Evolutionary conservation across 2,797 vertebrate genomes (phyloP).

Genomic region (Nyctalus aviator): DNA sequence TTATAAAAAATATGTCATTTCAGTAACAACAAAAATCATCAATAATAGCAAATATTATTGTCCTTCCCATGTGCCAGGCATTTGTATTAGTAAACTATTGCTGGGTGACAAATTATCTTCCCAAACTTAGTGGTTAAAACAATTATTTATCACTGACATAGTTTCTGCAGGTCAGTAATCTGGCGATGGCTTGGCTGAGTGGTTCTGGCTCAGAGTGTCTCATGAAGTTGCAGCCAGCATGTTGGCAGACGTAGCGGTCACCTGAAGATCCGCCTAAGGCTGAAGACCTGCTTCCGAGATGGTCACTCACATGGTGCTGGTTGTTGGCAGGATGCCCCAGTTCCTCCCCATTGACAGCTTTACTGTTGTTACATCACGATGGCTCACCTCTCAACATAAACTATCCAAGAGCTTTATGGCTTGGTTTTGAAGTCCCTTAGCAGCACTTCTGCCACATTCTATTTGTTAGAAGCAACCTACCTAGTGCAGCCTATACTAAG

Average conservation of each 20-base stretch:
- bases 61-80: neutral
- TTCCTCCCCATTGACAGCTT: neutral
- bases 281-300: neutral
- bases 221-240: neutral
- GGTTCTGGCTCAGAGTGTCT: neutral
- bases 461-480: neutral
- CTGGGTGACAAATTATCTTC: neutral
- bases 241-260: neutral
- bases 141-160: neutral
- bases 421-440: neutral
- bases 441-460: neutral
- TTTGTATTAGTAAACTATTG: neutral
- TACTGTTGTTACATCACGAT: neutral
- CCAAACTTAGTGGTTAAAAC: neutral
- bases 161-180: neutral
- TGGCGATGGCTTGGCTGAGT: neutral
- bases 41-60: neutral
- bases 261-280: neutral
- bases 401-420: neutral
- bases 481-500: neutral
- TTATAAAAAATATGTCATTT: neutral
- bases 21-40: neutral
- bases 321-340: neutral
- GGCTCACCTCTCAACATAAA: neutral
- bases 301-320: neutral